Conservation (phyloP, 2,888 invertebrate genomes). For the Eupithecia tripunctaria region DNA sequence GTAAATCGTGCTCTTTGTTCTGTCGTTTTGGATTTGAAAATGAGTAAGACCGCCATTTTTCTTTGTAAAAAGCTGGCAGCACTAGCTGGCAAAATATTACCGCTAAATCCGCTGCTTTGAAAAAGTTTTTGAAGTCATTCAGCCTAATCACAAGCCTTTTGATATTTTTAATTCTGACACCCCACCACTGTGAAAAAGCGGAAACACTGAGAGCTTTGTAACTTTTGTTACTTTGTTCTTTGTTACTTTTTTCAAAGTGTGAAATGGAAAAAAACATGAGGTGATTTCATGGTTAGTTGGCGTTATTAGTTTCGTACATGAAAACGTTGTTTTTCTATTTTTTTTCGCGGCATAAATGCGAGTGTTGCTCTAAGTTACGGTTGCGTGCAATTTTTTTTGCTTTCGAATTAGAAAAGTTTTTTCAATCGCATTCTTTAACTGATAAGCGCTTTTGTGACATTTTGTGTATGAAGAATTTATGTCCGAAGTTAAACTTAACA, state of each 20-base stretch:
- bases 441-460: slow-evolving; percentile 17
- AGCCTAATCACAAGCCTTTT: slow-evolving; percentile 45
- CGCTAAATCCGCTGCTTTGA: slow-evolving; percentile 12
- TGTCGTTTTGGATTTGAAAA: neutral
- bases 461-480: slow-evolving; percentile 24
- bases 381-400: slow-evolving; percentile 36
- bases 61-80: neutral
- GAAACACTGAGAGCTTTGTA: slow-evolving; percentile 59
- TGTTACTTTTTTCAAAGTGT: slow-evolving; percentile 65
- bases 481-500: slow-evolving; percentile 1
- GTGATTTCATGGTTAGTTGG: slow-evolving; percentile 82
- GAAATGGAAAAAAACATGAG: slow-evolving; percentile 79
- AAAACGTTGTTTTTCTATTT: slow-evolving; percentile 41
- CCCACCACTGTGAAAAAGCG: slow-evolving; percentile 55
- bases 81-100: too few species aligned
- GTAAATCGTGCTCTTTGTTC: neutral
- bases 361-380: slow-evolving; percentile 39
- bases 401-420: slow-evolving; percentile 23
- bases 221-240: slow-evolving; percentile 67
- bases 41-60: neutral
- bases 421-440: slow-evolving; percentile 15
- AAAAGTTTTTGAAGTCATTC: slow-evolving; percentile 41
- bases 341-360: slow-evolving; percentile 23
- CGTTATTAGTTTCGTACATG: slow-evolving; percentile 65
- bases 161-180: slow-evolving; percentile 51